Evolutionary conservation across 2,113 vertebrate genomes (phyloP).

Genomic region (Sigmodon hispidus): DNA sequence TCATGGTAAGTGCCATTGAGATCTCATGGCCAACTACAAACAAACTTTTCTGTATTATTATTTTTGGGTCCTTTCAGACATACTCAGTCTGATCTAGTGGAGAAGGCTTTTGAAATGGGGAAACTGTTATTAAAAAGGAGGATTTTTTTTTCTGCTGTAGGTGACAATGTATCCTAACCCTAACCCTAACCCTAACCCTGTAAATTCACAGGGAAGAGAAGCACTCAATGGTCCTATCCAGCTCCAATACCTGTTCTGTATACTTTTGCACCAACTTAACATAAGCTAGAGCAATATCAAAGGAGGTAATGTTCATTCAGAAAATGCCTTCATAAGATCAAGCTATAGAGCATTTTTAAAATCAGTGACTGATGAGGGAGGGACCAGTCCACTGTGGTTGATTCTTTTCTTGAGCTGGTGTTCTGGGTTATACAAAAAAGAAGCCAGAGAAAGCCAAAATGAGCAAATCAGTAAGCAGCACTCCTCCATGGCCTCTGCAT

Average conservation of each 20-base stretch:
- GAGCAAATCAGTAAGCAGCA: background rate
- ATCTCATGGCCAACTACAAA: slow-evolving; percentile 77
- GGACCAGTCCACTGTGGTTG: background rate
- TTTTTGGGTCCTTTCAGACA: slow-evolving; percentile 80
- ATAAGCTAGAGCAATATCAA: background rate
- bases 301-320: background rate
- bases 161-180: slow-evolving; percentile 51
- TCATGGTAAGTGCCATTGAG: slow-evolving; percentile 82
- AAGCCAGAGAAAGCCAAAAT: background rate
- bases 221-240: too few relatives aligned
- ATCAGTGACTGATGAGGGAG: background rate
- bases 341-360: background rate
- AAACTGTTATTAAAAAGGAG: slow-evolving; percentile 68
- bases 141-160: slow-evolving; percentile 61
- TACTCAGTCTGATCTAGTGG: slow-evolving; percentile 80
- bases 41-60: slow-evolving; percentile 81
- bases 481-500: background rate
- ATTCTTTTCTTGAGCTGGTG: background rate
- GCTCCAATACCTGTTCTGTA: too few relatives aligned
- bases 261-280: background rate
- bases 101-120: slow-evolving; percentile 77
- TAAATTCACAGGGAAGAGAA: background rate
- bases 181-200: too few relatives aligned
- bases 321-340: background rate
- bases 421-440: background rate